A percentile compares a stretch with the other conserved stretches of the same genome.
phyloP scores from a whole-genome alignment of 1,140 invertebrate genomes.

The Lasioglossum baleicum region DNA sequence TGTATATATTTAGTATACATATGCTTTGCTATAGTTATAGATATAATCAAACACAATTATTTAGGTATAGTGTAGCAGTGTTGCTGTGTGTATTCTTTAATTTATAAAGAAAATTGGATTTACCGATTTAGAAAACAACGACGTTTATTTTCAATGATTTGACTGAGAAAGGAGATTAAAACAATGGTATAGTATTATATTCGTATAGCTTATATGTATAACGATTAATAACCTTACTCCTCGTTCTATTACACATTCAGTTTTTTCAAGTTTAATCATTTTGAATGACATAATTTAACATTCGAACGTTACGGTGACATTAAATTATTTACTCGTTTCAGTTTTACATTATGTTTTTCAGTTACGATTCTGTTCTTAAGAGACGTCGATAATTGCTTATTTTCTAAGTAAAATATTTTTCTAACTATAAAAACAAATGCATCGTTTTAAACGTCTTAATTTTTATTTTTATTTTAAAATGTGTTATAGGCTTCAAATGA shows the following conservation, averaged over 20 bases:
- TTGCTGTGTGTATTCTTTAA: slow-evolving; percentile 13
- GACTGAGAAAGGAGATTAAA: not conserved
- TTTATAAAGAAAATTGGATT: slow-evolving; percentile 4
- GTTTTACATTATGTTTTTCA: not conserved
- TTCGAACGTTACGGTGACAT: not conserved
- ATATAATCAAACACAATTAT: not conserved
- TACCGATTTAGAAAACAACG: not conserved
- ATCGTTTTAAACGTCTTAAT: not conserved
- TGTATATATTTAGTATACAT: not conserved
- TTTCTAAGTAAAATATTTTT: not conserved
- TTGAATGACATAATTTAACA: not conserved
- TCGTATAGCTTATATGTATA: not conserved
- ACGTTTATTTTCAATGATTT: slow-evolving; percentile 38
- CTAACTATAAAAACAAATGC: too few relatives aligned
- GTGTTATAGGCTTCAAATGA: slow-evolving; percentile 74
- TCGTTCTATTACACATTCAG: not conserved
- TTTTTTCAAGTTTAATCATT: slow-evolving; percentile 4
- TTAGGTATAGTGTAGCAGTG: slow-evolving; percentile 3
- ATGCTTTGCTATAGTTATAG: not conserved
- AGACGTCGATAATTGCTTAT: not conserved
- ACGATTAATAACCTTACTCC: slow-evolving; percentile 16
- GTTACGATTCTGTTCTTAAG: not conserved
- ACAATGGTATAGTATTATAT: slow-evolving; percentile 30
- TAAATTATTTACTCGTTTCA: not conserved
- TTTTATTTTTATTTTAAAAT: slow-evolving; percentile 9